A percentile compares a stretch with the other conserved stretches of the same genome.
Conservation (phyloP, 2,797 vertebrate genomes). For the Molossus molossus region DNA sequence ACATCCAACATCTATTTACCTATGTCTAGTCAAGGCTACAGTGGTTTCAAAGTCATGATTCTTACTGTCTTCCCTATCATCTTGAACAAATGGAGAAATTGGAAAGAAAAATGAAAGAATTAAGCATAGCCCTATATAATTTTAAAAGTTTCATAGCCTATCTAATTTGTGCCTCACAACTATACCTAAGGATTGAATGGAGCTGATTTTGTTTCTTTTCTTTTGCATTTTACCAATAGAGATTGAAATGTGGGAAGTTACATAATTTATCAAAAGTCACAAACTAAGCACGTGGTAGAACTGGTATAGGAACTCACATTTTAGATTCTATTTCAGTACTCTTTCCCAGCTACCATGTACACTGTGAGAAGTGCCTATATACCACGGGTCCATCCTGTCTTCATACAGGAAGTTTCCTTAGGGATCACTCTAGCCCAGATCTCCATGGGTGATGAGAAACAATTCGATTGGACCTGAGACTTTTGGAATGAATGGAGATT, state of each 20-base stretch:
- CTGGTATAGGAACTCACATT: background rate
- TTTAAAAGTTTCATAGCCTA: background rate
- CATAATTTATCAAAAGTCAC: background rate
- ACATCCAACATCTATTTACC: too few species aligned
- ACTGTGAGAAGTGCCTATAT: rapidly evolving
- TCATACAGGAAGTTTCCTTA: background rate
- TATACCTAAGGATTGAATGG: background rate
- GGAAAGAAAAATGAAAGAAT: background rate
- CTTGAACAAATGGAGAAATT: background rate
- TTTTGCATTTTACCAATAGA: background rate
- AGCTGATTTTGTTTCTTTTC: background rate
- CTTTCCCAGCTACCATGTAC: background rate
- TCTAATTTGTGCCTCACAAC: background rate
- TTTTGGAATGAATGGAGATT: background rate
- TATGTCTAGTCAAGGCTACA: background rate
- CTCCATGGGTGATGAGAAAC: background rate
- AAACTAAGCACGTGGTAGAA: background rate
- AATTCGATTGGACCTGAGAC: background rate
- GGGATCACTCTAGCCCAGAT: rapidly evolving
- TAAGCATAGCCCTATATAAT: background rate
- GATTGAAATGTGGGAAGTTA: background rate
- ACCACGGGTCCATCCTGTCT: background rate
- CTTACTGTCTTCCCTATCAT: background rate
- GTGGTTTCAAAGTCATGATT: background rate
- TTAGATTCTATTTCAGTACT: background rate